phyloP scores from a whole-genome alignment of 2,797 vertebrate species.

The Acridotheres tristis region DNA sequence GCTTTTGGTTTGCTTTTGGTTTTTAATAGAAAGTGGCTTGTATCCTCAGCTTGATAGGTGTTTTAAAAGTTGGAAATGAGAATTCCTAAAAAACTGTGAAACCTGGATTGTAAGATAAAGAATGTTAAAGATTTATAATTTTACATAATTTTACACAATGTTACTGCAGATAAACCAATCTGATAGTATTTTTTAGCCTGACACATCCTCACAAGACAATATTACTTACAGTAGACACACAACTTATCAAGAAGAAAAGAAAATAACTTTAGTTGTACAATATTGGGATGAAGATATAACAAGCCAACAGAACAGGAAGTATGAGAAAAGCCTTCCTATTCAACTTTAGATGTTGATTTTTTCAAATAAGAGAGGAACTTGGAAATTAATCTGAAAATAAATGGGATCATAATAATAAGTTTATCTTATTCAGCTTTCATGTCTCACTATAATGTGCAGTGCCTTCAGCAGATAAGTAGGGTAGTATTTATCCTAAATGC shows the following conservation, averaged over 20 bases:
- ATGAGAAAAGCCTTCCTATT: neutral
- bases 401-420: neutral
- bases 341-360: neutral
- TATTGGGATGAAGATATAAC: neutral
- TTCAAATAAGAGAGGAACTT: neutral
- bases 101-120: neutral
- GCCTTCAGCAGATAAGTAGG: constrained; percentile 9
- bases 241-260: neutral
- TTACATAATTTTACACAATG: neutral
- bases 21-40: neutral
- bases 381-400: neutral
- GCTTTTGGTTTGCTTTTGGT: neutral
- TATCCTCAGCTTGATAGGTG: neutral
- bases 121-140: neutral
- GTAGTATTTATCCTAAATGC: constrained; percentile 34
- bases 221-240: neutral
- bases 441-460: neutral
- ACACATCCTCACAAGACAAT: neutral
- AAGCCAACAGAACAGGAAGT: neutral
- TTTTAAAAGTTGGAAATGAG: neutral
- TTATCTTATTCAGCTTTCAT: neutral
- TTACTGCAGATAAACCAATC: neutral
- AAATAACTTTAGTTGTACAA: neutral
- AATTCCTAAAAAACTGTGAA: neutral
- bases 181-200: neutral